Percentiles rank a stretch among this genome's conserved stretches.
These are phyloP conservation scores for Montipora sp. DNA, from an alignment of 64 coral and sea anemone species.

Conservation along the genomic window DNA sequence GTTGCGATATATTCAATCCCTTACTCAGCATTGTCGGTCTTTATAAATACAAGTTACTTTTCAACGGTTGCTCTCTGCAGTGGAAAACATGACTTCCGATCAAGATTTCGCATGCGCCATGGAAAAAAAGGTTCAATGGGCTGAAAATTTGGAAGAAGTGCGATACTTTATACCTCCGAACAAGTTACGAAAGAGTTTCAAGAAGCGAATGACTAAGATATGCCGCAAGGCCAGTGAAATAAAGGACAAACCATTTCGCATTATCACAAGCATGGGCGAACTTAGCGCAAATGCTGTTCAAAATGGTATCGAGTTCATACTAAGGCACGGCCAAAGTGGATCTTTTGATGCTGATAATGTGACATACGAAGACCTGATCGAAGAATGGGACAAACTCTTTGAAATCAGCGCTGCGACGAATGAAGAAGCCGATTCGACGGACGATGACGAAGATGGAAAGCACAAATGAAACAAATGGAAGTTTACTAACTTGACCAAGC, in stretches of 20 bases:
- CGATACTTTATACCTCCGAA: conserved; percentile 81
- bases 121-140: conserved; percentile 84
- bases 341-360: conserved; percentile 86
- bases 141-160: conserved; percentile 84
- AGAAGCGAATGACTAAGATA: conserved; percentile 72
- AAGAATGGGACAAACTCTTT: conserved; percentile 91
- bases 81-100: conserved; percentile 5
- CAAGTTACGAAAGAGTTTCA: conserved; percentile 69
- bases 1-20: background rate
- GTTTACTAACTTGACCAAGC: background rate
- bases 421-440: background rate
- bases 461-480: background rate
- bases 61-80: background rate
- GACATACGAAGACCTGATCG: conserved; percentile 79
- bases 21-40: no score
- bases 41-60: background rate
- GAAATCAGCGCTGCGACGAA: conserved; percentile 43
- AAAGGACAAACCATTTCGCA: conserved; percentile 85
- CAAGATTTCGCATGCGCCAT: background rate
- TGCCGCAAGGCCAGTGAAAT: conserved; percentile 81
- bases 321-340: conserved; percentile 78
- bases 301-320: conserved; percentile 83
- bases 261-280: conserved; percentile 89
- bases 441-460: conserved; percentile 34
- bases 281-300: conserved; percentile 71